These are phyloP conservation scores for Myzus persicae DNA, from an alignment of 1,140 invertebrate genomes.

Conservation along the genomic window DNA sequence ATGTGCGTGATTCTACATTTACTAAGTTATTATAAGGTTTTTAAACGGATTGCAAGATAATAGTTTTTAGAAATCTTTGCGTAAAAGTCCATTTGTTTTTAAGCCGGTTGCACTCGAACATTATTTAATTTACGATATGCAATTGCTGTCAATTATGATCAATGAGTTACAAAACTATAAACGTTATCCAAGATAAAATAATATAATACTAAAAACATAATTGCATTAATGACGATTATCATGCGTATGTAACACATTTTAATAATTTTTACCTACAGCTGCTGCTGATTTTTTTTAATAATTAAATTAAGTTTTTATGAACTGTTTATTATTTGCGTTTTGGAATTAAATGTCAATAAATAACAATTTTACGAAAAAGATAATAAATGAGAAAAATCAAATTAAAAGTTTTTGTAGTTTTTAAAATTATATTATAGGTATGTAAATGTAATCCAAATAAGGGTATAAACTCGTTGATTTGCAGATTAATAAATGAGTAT, in stretches of 20 bases:
- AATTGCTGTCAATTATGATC: neutral
- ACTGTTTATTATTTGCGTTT: neutral
- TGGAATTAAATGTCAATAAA: neutral
- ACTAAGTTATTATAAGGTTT: neutral
- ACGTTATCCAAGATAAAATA: neutral
- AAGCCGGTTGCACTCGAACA: neutral
- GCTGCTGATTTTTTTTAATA: neutral
- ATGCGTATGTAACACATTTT: neutral
- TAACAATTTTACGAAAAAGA: neutral
- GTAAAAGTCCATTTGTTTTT: neutral
- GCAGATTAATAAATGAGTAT: neutral
- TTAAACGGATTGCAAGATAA: neutral
- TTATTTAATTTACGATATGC: neutral
- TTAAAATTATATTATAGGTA: neutral
- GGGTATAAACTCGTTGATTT: neutral
- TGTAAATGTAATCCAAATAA: neutral
- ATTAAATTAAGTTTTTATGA: neutral
- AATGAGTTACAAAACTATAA: neutral
- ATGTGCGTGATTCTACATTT: neutral
- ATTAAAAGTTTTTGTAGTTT: neutral
- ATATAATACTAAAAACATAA: neutral
- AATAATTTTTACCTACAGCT: neutral
- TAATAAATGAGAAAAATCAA: neutral
- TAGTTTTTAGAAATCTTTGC: neutral
- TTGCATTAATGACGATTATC: neutral